Evolutionary conservation across 2,888 invertebrate genomes (phyloP).

Genomic region (Tanaodytes sp.): DNA sequence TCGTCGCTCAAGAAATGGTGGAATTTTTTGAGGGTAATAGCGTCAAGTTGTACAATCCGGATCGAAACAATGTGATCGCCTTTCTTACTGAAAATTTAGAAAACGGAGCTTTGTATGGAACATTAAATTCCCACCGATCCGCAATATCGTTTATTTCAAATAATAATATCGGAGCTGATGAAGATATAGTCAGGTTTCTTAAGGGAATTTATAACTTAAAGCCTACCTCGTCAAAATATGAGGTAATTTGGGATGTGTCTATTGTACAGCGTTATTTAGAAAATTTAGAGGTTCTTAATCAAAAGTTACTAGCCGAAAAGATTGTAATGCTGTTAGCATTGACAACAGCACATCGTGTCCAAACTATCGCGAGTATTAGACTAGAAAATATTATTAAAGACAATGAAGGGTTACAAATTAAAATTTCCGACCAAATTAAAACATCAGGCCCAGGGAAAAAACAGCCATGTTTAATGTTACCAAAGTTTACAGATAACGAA

Average conservation of each 20-base stretch:
- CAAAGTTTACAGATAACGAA: not conserved
- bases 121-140: too few relatives aligned
- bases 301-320: not conserved
- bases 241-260: slow-evolving; percentile 7
- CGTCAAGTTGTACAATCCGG: too few relatives aligned
- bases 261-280: slow-evolving; percentile 4
- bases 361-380: not conserved
- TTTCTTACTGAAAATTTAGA: too few relatives aligned
- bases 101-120: too few relatives aligned
- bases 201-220: slow-evolving; percentile 18
- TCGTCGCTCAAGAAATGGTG: slow-evolving; percentile 54
- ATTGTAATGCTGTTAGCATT: slow-evolving; percentile 4
- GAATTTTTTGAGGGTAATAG: too few relatives aligned
- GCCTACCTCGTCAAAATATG: slow-evolving; percentile 9
- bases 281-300: not conserved
- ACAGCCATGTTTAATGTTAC: not conserved
- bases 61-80: too few relatives aligned
- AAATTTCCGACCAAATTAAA: not conserved
- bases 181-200: slow-evolving; percentile 5
- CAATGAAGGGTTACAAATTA: not conserved
- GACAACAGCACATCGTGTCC: too few relatives aligned
- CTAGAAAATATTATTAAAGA: not conserved
- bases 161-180: slow-evolving; percentile 4
- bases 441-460: not conserved
- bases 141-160: too few relatives aligned